Percentiles rank a stretch among this genome's conserved stretches.
phyloP scores from a whole-genome alignment of 2,113 vertebrate genomes.

The Clupea harengus region DNA sequence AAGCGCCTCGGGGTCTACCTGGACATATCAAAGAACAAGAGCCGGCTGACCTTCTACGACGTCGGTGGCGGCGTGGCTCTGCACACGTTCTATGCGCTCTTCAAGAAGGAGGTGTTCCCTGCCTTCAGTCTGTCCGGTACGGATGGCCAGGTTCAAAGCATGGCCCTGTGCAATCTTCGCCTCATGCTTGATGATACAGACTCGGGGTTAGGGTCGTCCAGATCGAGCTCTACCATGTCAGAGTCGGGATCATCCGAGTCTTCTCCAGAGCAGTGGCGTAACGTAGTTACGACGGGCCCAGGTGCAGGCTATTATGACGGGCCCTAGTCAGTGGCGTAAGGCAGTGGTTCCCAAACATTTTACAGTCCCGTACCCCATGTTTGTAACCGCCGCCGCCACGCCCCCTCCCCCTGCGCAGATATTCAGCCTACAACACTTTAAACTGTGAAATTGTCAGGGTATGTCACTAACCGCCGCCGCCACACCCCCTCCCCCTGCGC shows the following conservation, averaged over 20 bases:
- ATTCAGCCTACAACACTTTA: no score
- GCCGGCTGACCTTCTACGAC: conserved; percentile 34
- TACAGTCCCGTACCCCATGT: no score
- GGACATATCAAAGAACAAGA: conserved; percentile 28
- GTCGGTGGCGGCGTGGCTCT: conserved; percentile 3
- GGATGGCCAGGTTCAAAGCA: neutral
- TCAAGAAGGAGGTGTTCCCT: conserved; percentile 22
- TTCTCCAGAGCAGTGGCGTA: no score
- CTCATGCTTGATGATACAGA: neutral
- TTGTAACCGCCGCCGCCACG: no score
- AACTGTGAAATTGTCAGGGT: no score
- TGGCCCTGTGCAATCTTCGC: conserved; percentile 27
- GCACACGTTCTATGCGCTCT: conserved; percentile 7
- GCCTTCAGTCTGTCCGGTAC: conserved; percentile 24
- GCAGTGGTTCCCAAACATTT: no score
- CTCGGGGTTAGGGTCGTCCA: neutral
- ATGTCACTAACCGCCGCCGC: no score
- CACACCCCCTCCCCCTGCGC: no score
- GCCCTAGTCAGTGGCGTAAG: no score
- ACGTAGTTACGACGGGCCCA: no score
- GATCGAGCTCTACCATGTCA: neutral
- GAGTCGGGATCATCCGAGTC: neutral
- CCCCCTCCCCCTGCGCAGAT: no score
- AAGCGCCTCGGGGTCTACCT: conserved; percentile 41
- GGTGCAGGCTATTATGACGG: no score